Base-by-base conservation (phyloP, 2,797 vertebrate species). In the Hemibagrus guttatus region DNA sequence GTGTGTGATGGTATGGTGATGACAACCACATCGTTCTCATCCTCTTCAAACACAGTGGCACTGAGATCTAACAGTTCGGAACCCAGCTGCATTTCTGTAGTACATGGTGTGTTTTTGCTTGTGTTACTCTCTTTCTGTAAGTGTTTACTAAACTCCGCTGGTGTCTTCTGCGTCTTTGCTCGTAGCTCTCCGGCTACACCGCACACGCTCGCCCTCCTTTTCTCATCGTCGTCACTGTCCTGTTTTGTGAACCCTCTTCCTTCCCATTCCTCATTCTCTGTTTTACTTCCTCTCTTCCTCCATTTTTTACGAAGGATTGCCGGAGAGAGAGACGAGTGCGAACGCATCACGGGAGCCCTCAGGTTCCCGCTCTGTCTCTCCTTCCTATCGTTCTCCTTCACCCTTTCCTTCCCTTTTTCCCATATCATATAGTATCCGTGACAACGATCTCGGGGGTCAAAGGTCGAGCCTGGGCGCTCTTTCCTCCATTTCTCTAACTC, bases 361-460 rank as follows among this genome's bases (percentile, higher is more conserved):
- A 95, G 94, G 87, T 93, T 95, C 3, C 93, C 94, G 46, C 90
- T 93, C 86, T 94, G 90, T 87, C 91, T 92, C 71, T 91, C 93
- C 61, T 64, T 92, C 89, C 83, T 93, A 21, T 93, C 89, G 52
- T 42, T 82, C 9, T 94, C 93, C 19, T 93, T 92, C 83, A 92
- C 85, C 2, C 28, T 90, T 80, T 92, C 88, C 46, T 61, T 92
- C 59, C 76, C 89, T 89, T 87, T 93, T 17, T 92, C 92, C 90
- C 96, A 97, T 4, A 94, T 93, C 91, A 94, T 95, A 21, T 89
- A 92, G 86, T 96, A 96, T 61, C 97, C 96, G 0, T 94, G 91
- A 87, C 97, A 96, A 35, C 97, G 97, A 59, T 87, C 87, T 84
- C 95, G 92, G 2, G 96, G 96, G 89, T 94, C 95, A n/a, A 96